Conservation (phyloP, 2,113 vertebrate genomes). For the Toxotes jaculatrix region DNA sequence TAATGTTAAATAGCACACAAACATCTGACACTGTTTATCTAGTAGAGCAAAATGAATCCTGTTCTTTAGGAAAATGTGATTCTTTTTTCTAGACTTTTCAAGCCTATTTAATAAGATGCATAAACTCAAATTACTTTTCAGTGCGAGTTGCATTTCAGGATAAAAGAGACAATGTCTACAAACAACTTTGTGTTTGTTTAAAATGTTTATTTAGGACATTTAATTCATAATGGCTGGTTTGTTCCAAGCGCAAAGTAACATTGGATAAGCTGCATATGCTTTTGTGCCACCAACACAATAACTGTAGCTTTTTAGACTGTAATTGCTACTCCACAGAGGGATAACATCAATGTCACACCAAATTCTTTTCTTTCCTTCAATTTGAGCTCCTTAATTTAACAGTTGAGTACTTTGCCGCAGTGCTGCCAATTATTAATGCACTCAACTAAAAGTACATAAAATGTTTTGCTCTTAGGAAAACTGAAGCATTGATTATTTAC, state of each 20-base stretch:
- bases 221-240: conserved; percentile 5
- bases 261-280: not conserved
- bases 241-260: not conserved
- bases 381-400: not conserved
- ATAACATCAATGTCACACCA: conserved; percentile 1
- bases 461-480: not conserved
- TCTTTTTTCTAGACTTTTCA: not conserved
- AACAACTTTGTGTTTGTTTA: not conserved
- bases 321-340: not conserved
- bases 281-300: not conserved
- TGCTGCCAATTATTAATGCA: conserved; percentile 2
- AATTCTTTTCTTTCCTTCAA: conserved; percentile 23
- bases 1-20: not conserved
- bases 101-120: not conserved
- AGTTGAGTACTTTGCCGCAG: not conserved
- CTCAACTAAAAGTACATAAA: not conserved
- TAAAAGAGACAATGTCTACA: not conserved
- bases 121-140: not conserved
- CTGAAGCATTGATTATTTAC: conserved; percentile 22
- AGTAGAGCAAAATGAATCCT: too few relatives aligned
- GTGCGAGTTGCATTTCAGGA: not conserved
- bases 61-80: too few relatives aligned
- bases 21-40: not conserved
- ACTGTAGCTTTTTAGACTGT: not conserved
- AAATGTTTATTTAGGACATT: not conserved